Conservation (phyloP, 2,113 vertebrate species). For the Copsychus sechellarum region DNA sequence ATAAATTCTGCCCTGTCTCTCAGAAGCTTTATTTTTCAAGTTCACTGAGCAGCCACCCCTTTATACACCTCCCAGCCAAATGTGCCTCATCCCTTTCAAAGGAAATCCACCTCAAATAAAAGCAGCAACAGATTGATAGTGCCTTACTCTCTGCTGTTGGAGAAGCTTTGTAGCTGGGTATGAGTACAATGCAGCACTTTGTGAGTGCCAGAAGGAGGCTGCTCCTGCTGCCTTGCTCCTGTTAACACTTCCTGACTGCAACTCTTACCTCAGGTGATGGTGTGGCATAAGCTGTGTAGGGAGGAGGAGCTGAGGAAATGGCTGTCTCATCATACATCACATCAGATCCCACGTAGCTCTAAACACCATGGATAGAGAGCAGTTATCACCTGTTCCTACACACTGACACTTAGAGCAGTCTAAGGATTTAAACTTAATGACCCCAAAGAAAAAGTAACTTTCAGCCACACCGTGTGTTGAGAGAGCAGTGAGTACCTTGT, state of each 20-base stretch:
- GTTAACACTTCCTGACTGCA: neutral
- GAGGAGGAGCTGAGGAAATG: conserved; percentile 74
- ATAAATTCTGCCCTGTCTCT: neutral
- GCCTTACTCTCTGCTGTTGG: neutral
- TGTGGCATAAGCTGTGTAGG: conserved; percentile 75
- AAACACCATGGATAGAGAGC: neutral
- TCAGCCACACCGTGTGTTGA: neutral
- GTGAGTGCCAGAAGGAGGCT: neutral
- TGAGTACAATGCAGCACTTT: neutral
- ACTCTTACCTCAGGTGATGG: conserved; percentile 74
- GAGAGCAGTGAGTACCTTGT: neutral
- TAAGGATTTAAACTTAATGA: neutral
- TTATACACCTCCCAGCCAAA: neutral
- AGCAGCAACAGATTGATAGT: neutral
- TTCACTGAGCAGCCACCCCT: neutral
- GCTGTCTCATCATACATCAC: conserved; percentile 73
- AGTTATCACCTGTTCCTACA: neutral
- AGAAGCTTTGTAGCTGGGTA: neutral
- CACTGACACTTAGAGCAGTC: neutral
- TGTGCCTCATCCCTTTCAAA: neutral
- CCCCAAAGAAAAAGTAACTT: neutral
- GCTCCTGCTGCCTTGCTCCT: neutral
- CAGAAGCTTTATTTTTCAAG: neutral
- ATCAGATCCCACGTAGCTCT: conserved; percentile 74
- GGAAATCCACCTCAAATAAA: neutral